Percentiles rank a stretch among this genome's conserved stretches.
Conservation (phyloP, 2,113 vertebrate species). For the Boleophthalmus pectinirostris region DNA sequence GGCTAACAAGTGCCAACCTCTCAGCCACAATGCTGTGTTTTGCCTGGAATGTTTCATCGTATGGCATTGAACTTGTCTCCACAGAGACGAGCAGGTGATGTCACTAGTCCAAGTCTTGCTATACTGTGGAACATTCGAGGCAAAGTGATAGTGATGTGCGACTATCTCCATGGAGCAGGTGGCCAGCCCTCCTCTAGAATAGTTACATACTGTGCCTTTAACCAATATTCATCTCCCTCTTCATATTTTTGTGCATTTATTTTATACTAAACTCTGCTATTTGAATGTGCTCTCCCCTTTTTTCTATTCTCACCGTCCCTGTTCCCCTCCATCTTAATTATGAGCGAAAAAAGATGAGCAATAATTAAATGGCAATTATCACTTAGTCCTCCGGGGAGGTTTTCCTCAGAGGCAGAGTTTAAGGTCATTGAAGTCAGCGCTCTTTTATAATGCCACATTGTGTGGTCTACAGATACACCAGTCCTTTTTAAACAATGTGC, state of each 20-base stretch:
- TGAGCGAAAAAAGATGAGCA: constrained; percentile 63
- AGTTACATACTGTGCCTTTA: background rate
- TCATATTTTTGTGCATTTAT: background rate
- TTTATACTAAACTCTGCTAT: background rate
- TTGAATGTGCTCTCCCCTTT: constrained; percentile 34
- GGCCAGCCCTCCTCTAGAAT: too few species aligned
- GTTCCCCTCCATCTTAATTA: constrained; percentile 64
- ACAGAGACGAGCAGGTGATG: too few species aligned
- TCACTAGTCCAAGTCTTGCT: too few species aligned
- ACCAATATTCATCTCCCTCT: too few species aligned
- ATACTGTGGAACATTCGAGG: too few species aligned
- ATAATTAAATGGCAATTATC: constrained; percentile 72
- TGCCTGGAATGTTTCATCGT: too few species aligned
- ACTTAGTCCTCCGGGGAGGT: constrained; percentile 53
- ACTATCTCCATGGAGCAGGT: too few species aligned
- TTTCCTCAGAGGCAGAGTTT: constrained; percentile 52
- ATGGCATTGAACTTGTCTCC: too few species aligned
- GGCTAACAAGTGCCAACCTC: too few species aligned
- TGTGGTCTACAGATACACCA: constrained; percentile 36
- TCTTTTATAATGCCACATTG: constrained; percentile 20
- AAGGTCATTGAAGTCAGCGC: constrained; percentile 61
- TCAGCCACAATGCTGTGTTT: too few species aligned
- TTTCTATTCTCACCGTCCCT: constrained; percentile 24
- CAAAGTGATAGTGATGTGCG: too few species aligned
- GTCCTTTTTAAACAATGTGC: constrained; percentile 49